These are phyloP conservation scores for Melipona beecheii DNA, from an alignment of 2,888 invertebrate species.

Conservation along the genomic window DNA sequence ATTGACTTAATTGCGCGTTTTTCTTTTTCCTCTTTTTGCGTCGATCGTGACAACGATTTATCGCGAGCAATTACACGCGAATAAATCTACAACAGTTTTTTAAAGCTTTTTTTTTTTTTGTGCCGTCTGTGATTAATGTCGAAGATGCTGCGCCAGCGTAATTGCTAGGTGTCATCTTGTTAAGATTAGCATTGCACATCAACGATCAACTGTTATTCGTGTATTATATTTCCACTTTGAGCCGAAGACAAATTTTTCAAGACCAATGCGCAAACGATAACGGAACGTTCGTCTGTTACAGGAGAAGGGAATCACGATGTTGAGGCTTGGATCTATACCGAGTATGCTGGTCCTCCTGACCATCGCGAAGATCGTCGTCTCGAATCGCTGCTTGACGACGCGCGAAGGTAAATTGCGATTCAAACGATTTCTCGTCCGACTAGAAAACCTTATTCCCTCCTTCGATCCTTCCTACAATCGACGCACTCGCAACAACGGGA, in stretches of 20 bases:
- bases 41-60: no score
- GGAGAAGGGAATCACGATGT: conserved; percentile 74
- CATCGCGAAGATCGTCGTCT: conserved; percentile 60
- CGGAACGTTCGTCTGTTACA: conserved; percentile 38
- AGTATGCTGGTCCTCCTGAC: conserved; percentile 69
- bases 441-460: neutral
- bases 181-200: no score
- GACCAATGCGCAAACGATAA: no score
- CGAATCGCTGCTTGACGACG: conserved; percentile 77
- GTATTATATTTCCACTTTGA: no score
- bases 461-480: no score
- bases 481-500: no score
- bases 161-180: no score
- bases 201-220: no score
- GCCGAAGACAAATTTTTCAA: neutral
- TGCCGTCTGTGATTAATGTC: neutral
- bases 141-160: no score
- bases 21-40: neutral
- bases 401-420: conserved; percentile 72
- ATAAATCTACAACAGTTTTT: no score
- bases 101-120: no score
- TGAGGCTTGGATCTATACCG: conserved; percentile 66
- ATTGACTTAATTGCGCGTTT: neutral
- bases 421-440: conserved; percentile 11
- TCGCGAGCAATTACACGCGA: no score